These are phyloP conservation scores for Girardia tigrina DNA, from an alignment of 2,888 invertebrate species.

Conservation along the genomic window DNA sequence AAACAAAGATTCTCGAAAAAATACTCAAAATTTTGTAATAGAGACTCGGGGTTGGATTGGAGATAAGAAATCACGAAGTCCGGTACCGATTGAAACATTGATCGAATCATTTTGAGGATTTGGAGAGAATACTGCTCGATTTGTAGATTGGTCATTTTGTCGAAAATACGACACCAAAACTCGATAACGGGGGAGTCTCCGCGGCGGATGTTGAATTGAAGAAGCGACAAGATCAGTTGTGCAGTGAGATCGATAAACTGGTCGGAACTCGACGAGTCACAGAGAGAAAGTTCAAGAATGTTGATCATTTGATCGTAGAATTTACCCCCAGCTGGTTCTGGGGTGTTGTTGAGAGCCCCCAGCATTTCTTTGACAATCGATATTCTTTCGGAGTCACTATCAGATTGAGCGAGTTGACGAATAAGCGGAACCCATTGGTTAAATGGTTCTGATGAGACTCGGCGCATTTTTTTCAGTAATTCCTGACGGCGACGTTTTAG, in stretches of 20 bases:
- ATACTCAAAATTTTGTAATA: not conserved
- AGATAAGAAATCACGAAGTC: not conserved
- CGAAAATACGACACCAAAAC: constrained; percentile 3
- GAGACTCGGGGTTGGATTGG: not conserved
- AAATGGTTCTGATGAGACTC: not conserved
- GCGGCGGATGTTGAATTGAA: not conserved
- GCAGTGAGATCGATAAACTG: not conserved
- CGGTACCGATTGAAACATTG: not conserved
- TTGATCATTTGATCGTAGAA: constrained; percentile 17
- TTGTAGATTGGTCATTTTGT: constrained; percentile 9
- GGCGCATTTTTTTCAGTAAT: not conserved
- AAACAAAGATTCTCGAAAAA: constrained; percentile 15
- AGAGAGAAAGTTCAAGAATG: not conserved
- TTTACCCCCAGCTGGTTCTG: not conserved
- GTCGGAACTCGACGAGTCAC: not conserved
- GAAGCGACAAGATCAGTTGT: not conserved
- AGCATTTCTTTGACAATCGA: not conserved
- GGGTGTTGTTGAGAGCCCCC: not conserved
- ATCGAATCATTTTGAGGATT: not conserved
- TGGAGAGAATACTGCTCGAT: not conserved
- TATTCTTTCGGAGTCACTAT: not conserved
- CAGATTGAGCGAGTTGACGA: not conserved
- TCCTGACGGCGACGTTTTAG: not conserved
- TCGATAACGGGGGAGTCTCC: not conserved
- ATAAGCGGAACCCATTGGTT: not conserved